Evolutionary conservation across 2,113 vertebrate species (phyloP), one percentile per base, ranked within the genome.

Genomic region (Rhinogobius similis): DNA sequence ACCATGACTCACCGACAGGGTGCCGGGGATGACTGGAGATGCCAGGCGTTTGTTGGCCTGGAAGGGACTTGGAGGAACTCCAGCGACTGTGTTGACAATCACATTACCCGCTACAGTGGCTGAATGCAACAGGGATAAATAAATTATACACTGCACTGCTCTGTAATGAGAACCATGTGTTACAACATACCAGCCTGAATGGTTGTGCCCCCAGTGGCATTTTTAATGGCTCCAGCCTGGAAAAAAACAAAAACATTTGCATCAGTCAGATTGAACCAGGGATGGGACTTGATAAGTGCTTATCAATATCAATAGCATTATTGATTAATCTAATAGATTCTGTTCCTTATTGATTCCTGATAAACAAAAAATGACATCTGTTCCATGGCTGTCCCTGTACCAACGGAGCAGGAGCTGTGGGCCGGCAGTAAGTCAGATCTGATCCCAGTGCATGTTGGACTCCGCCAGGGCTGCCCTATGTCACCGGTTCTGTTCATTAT

Each of bases 11-110:
- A 98, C 97, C 32, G 95, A 91, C 75, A 98, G 68, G 0, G 96
- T 88, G 63, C 94, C 94, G 0, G 97, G 87, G 14, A 96, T 94
- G 74, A 95, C 95, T 0, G 96, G 93, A 0, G 96, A 94, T 3
- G 95, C 93, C 52, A 99, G 90, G 1, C 97, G 95, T 79, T 99
- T 98, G 92, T 96, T 98, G 65, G 95, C 93, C 86, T 98, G 96
- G 90, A 98, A 99, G 53, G 96, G 94, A 50, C 94, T 94, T 10
- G 94, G 92, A 32, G 96, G 89, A 50, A 98, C 95, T 12, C 97
- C 96, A 8, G 96, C 92, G 5, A 97, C 94, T 0, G 96, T 96
- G 88, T 97, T 98, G 75, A 98, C 94, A 0, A 98, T 96, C 70
- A 97, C 94, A 26, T 98, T 98, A 26, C 97, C 97, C n/a, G 95